Evolutionary conservation across 2,888 invertebrate genomes (phyloP).

Genomic region (Hypomecis punctinalis): DNA sequence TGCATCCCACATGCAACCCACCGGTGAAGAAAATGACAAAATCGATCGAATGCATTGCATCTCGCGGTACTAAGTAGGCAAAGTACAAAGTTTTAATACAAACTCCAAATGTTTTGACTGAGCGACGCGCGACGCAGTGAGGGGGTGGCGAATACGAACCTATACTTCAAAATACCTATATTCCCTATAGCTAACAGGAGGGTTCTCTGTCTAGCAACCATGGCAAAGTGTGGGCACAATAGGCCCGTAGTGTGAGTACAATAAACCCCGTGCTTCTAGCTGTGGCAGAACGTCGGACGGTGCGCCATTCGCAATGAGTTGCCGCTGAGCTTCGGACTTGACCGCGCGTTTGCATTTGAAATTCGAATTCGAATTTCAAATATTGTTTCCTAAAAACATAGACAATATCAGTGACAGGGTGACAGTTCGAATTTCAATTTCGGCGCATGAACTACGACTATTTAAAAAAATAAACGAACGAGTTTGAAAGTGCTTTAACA

Average conservation of each 20-base stretch:
- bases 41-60: constrained; percentile 16
- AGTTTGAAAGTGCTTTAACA: constrained; percentile 43
- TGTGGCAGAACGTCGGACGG: constrained; percentile 58
- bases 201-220: constrained; percentile 77
- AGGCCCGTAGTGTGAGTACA: constrained; percentile 50
- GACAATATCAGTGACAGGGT: constrained; percentile 5
- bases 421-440: constrained; percentile 36
- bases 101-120: constrained; percentile 23
- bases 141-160: constrained; percentile 56
- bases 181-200: constrained; percentile 59
- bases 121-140: constrained; percentile 29
- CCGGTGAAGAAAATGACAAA: constrained; percentile 25
- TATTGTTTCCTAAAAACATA: constrained; percentile 19
- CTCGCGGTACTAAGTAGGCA: neutral
- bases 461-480: constrained; percentile 36
- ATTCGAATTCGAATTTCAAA: constrained; percentile 52
- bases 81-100: constrained; percentile 6
- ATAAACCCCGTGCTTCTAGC: constrained; percentile 73
- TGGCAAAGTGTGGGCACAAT: constrained; percentile 45
- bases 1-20: constrained; percentile 38
- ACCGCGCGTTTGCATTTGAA: constrained; percentile 76
- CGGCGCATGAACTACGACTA: constrained; percentile 30
- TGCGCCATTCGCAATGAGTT: constrained; percentile 72
- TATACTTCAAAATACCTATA: constrained; percentile 44
- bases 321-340: constrained; percentile 76